Evolutionary conservation across 2,113 vertebrate genomes (phyloP).

Genomic region (Emydocephalus ijimae): DNA sequence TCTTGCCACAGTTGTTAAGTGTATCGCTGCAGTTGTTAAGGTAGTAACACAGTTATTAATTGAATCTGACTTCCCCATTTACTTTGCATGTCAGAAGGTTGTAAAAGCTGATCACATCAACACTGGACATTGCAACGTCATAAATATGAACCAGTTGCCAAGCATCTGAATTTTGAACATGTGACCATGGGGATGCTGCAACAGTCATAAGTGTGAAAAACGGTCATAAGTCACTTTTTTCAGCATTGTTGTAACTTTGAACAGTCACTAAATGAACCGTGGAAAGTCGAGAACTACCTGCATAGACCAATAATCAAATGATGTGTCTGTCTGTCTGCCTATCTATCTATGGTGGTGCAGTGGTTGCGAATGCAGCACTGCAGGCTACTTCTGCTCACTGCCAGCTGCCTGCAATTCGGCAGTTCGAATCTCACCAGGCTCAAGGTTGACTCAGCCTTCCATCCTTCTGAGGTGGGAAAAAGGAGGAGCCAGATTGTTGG

Average conservation of each 20-base stretch:
- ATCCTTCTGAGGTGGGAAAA: too few relatives aligned
- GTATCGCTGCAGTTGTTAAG: neutral
- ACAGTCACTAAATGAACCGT: neutral
- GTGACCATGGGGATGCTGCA: neutral
- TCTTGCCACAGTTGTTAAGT: neutral
- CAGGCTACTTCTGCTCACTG: too few relatives aligned
- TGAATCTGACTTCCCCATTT: neutral
- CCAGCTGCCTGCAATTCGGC: too few relatives aligned
- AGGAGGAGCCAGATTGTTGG: too few relatives aligned
- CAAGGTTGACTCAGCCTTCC: too few relatives aligned
- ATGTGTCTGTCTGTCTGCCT: too few relatives aligned
- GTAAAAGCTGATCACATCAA: neutral
- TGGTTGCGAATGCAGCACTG: too few relatives aligned
- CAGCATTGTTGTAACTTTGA: neutral
- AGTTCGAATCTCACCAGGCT: too few relatives aligned
- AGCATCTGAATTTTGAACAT: neutral
- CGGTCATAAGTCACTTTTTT: neutral
- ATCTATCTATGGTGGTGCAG: too few relatives aligned
- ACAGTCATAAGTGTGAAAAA: neutral
- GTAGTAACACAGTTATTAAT: neutral
- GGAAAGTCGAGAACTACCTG: neutral
- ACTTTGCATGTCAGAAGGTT: neutral
- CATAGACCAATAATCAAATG: neutral
- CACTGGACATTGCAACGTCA: neutral
- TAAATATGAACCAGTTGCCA: neutral